Conservation (phyloP, 2,113 vertebrate species). For the Nymphicus hollandicus region DNA sequence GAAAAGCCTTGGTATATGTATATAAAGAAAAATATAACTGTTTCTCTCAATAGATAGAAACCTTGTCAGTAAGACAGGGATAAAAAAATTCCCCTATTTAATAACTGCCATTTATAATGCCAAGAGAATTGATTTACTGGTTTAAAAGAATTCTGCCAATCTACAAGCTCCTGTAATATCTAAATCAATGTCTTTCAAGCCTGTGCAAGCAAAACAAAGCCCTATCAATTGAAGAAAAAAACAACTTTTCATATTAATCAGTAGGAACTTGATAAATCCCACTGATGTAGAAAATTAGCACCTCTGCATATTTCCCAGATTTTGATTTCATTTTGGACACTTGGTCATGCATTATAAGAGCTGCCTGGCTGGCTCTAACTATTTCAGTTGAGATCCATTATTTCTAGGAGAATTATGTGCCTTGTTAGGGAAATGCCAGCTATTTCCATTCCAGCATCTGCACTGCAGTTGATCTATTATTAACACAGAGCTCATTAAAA, state of each 20-base stretch:
- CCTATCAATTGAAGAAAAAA: slow-evolving; percentile 68
- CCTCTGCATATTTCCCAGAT: slow-evolving; percentile 72
- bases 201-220: slow-evolving; percentile 72
- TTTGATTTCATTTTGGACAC: slow-evolving; percentile 74
- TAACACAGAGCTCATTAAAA: slow-evolving; percentile 72
- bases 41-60: slow-evolving; percentile 44
- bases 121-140: slow-evolving; percentile 61
- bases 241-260: slow-evolving; percentile 75
- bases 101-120: slow-evolving; percentile 50
- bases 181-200: slow-evolving; percentile 75
- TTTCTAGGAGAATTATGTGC: slow-evolving; percentile 76
- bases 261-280: slow-evolving; percentile 74
- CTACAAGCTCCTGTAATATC: slow-evolving; percentile 65
- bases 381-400: slow-evolving; percentile 76
- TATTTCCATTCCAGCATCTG: slow-evolving; percentile 77
- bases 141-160: slow-evolving; percentile 58
- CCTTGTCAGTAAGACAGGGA: background rate
- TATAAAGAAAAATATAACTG: background rate
- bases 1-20: background rate
- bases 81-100: slow-evolving; percentile 7
- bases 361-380: slow-evolving; percentile 69
- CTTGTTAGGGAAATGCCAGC: slow-evolving; percentile 75
- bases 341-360: slow-evolving; percentile 73
- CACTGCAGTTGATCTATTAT: slow-evolving; percentile 77
- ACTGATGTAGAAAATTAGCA: slow-evolving; percentile 80